A percentile compares a stretch with the other conserved stretches of the same genome.
Conservation (phyloP, 2,113 vertebrate species). For the Megalops atlanticus region DNA sequence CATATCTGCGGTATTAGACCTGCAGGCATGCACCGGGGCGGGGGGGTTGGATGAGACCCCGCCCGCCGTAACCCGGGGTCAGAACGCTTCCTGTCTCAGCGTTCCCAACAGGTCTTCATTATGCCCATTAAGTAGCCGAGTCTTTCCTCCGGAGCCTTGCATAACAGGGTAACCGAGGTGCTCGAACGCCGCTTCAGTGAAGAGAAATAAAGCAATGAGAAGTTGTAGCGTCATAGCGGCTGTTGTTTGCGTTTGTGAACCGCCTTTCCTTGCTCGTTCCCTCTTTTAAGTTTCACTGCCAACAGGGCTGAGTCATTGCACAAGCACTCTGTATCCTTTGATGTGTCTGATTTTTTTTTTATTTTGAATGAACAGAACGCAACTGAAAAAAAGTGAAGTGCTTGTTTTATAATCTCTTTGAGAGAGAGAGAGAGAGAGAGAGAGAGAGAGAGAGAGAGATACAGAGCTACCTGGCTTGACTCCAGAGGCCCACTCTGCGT, state of each 20-base stretch:
- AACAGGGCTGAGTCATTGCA: not conserved
- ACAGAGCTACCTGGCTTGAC: not conserved
- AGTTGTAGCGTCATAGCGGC: not conserved
- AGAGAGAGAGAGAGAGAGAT: too few relatives aligned
- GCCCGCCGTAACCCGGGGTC: too few relatives aligned
- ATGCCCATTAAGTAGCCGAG: too few relatives aligned
- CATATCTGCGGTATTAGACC: not conserved
- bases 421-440: too few relatives aligned
- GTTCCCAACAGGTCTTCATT: too few relatives aligned
- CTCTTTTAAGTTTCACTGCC: not conserved
- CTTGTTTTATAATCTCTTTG: not conserved
- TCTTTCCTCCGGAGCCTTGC: conserved; percentile 38
- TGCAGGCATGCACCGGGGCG: not conserved
- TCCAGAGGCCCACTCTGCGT: conserved; percentile 6
- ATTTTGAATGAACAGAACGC: not conserved
- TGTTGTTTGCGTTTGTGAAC: not conserved
- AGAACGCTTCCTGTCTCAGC: too few relatives aligned
- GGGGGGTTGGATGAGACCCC: too few relatives aligned
- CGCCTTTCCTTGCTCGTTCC: not conserved
- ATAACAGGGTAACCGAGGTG: conserved; percentile 44
- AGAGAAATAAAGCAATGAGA: conserved; percentile 30
- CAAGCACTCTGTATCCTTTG: not conserved
- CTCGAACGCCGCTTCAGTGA: conserved; percentile 40
- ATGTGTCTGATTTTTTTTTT: not conserved
- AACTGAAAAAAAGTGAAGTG: not conserved